These are phyloP conservation scores for Paracanthobrama guichenoti DNA, from an alignment of 2,113 vertebrate species.

Conservation along the genomic window DNA sequence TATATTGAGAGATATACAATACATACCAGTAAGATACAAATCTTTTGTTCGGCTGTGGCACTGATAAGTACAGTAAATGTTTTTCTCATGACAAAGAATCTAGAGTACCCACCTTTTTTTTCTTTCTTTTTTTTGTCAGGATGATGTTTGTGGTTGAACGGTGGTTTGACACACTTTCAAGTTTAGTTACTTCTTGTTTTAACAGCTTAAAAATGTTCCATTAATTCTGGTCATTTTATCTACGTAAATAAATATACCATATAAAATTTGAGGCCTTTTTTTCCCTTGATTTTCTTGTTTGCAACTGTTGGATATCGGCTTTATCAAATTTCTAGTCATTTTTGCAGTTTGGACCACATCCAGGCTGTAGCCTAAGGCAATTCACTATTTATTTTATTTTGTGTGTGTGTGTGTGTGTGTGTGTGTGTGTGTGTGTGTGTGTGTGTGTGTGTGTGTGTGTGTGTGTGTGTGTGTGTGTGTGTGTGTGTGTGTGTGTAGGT, in stretches of 20 bases:
- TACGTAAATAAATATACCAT: background rate
- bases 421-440: no score
- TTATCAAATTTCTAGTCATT: no score
- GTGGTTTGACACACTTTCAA: constrained; percentile 6
- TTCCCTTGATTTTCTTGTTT: background rate
- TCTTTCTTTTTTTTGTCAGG: no score
- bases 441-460: no score
- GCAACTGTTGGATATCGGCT: background rate
- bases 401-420: no score
- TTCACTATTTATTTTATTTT: no score
- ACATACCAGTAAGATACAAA: background rate
- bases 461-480: no score
- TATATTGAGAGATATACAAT: background rate
- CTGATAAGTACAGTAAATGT: background rate
- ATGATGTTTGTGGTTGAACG: background rate
- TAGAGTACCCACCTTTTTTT: background rate
- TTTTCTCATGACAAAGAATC: background rate
- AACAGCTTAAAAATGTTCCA: background rate
- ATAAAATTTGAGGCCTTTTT: background rate
- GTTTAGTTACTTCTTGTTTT: background rate
- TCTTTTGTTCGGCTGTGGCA: background rate
- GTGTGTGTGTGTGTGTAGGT: no score
- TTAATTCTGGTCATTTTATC: background rate
- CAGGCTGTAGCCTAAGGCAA: no score
- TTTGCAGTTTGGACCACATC: no score